Percentiles rank a stretch among this genome's conserved stretches.
Conservation (phyloP, 2,113 vertebrate genomes). For the Corythornis vintsioides region DNA sequence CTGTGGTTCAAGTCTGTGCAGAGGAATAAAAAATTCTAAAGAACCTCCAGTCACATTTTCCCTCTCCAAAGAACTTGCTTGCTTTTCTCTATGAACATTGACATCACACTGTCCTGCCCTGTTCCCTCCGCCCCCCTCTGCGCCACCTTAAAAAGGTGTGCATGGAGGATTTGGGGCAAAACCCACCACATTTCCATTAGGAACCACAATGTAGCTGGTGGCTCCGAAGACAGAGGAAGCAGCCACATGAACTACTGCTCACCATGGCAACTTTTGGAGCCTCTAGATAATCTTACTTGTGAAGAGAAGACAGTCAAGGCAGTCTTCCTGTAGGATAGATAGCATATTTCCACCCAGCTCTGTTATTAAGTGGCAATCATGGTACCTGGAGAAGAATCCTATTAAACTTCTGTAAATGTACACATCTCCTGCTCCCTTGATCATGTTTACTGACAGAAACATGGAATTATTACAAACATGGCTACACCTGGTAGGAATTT, state of each 20-base stretch:
- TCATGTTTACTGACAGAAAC: background rate
- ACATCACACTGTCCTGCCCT: too few species aligned
- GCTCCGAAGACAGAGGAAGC: background rate
- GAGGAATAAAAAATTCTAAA: too few species aligned
- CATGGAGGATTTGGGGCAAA: background rate
- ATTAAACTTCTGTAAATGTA: background rate
- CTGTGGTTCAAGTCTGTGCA: background rate
- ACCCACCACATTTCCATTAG: background rate
- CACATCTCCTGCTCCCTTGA: background rate
- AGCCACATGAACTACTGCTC: background rate
- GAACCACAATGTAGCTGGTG: background rate
- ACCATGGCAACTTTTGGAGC: background rate
- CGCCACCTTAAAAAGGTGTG: background rate
- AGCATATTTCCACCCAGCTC: background rate
- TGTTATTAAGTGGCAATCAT: background rate
- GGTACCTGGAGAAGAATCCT: background rate
- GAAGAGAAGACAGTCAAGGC: background rate
- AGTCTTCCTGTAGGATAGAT: background rate
- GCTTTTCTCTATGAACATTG: background rate
- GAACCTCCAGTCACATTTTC: background rate
- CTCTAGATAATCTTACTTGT: background rate
- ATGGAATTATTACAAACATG: background rate
- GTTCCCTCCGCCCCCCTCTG: too few species aligned
- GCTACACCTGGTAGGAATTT: accelerated
- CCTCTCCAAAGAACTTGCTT: background rate